Evolutionary conservation across 2,888 invertebrate species (phyloP).

Genomic region (Dasypogon diadema): DNA sequence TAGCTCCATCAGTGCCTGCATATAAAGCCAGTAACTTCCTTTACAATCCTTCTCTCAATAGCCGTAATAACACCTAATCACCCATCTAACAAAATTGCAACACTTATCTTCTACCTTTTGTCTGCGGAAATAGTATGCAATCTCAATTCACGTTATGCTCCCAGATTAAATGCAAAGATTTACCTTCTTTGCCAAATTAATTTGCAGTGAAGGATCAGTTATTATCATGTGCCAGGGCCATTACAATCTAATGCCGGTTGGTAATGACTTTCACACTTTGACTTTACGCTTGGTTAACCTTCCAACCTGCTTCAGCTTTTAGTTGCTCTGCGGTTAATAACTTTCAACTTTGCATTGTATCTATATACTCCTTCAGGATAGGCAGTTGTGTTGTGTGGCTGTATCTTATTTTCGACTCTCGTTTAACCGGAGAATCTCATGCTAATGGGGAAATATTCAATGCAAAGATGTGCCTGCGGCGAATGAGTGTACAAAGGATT

Average conservation of each 20-base stretch:
- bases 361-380: background rate
- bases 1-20: background rate
- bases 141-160: constrained; percentile 2
- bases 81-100: background rate
- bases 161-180: constrained; percentile 13
- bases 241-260: constrained; percentile 6
- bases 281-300: constrained; percentile 20
- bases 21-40: background rate
- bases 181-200: constrained; percentile 13
- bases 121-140: constrained; percentile 6
- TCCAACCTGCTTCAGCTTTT: constrained; percentile 19
- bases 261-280: constrained; percentile 33
- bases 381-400: background rate
- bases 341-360: constrained; percentile 1
- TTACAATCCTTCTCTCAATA: background rate
- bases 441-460: background rate
- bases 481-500: background rate
- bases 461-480: background rate
- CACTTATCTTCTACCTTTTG: background rate
- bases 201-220: background rate
- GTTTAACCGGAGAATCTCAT: background rate
- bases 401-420: constrained; percentile 15
- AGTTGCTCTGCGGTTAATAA: constrained; percentile 12
- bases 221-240: constrained; percentile 4
- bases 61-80: background rate